Evolutionary conservation across 2,113 vertebrate species (phyloP).

Genomic region (Ailuropoda melanoleuca): DNA sequence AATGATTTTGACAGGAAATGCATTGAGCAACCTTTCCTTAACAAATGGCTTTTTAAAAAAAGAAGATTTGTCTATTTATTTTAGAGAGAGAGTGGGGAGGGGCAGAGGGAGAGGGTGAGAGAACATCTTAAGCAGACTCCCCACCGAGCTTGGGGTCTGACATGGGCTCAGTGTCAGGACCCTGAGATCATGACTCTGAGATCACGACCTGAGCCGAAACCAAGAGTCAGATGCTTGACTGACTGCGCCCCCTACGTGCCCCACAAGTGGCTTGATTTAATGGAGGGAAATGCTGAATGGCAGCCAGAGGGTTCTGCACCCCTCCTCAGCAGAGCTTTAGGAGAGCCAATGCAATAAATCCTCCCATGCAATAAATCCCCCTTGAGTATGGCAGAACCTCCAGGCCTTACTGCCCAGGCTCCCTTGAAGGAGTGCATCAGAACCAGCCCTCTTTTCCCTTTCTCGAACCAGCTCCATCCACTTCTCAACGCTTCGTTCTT

Average conservation of each 20-base stretch:
- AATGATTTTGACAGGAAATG: background rate
- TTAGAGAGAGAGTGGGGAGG: background rate
- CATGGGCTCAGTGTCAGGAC: background rate
- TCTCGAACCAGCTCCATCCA: background rate
- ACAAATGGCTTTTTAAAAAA: background rate
- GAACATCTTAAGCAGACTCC: background rate
- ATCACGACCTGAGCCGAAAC: background rate
- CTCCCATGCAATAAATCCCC: too few relatives aligned
- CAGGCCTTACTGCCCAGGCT: background rate
- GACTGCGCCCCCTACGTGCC: background rate
- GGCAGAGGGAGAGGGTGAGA: background rate
- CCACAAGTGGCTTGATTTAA: background rate
- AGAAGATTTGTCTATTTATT: background rate
- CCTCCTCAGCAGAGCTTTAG: background rate
- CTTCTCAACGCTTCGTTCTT: background rate
- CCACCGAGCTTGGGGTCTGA: background rate
- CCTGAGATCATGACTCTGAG: background rate
- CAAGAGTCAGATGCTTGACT: background rate
- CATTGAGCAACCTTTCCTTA: background rate
- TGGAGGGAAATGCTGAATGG: too few relatives aligned
- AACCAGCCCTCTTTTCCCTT: background rate
- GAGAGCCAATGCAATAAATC: background rate
- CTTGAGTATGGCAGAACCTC: rapidly evolving
- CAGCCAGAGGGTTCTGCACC: background rate
- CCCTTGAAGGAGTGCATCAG: background rate